Evolutionary conservation across 2,888 invertebrate genomes (phyloP), one percentile per base, ranked within the genome.

Genomic region (Troides oblongomaculatus): DNA sequence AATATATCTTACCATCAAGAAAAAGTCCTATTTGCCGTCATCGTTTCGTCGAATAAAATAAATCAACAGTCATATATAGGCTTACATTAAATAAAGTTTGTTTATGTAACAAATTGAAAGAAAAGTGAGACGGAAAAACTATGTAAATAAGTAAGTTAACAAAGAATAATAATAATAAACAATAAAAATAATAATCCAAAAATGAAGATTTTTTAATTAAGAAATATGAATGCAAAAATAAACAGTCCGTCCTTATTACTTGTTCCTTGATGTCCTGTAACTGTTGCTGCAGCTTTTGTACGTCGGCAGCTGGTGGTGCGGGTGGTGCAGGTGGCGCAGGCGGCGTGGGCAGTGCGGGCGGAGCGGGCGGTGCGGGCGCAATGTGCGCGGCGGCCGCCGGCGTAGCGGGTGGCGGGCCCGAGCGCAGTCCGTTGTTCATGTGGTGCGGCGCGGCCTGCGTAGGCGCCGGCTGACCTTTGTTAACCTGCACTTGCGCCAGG

Each of bases 191-290:
- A 12, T 10, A 43, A 43, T 43, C 1, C 8, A 17, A 46, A 46
- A 46, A 46, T 46, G 2, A 4, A 0, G 46, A 14, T 46, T 12
- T 46, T 43, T 46, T 46, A 30, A 30, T 12, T 46, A 12, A 14
- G 4, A 4, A 46, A 46, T 14, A 1, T 46, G 14, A 46, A 46
- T 46, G 12, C 8, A n/a, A 6, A 53, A n/a, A 12, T 6, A 53
- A 53, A 53, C 57, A 23, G 12, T 58, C 0, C 1, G 21, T 10
- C 3, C 23, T 58, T 7, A 61, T 18, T 83, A 97, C 98, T 95
- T 98, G 98, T 88, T 99, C 99, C 85, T 98, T 99, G 80, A 99
- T 99, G 85, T 99, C 99, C 88, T 99, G 98, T 73, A 99, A 89
- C 84, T 99, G 99, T 69, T 91, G 91, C 74, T 91, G 91, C 50